Evolutionary conservation across 1,140 invertebrate genomes (phyloP), one percentile per base, ranked within the genome.

Genomic region (Penaeus indicus): DNA sequence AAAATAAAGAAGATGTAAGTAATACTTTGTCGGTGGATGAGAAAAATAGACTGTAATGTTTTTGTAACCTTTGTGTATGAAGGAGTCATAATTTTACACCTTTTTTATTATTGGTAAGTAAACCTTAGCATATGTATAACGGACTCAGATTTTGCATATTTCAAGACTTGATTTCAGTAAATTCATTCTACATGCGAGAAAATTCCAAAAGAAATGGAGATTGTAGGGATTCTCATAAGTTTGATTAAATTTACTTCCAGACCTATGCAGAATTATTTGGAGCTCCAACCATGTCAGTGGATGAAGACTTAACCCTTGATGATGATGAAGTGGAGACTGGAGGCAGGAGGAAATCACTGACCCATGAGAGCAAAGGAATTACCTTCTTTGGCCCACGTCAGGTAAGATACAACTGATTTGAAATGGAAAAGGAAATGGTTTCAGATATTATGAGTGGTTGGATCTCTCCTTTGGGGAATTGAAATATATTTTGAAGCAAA

Each of bases 371-470:
- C 91, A 91, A 54, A 92, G 92, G 88, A 27, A 84, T 92, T 32
- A 90, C 91, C 60, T 92, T 92, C 85, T 93, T 94, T 92, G 92
- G 92, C 25, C 91, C 92, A 32, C 61, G 86, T 61, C 86, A 88
- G 60, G 86, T 88, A 38, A 83, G 80, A 60, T 8, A 19, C 25
- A 42, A 63, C 13, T 54, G n/a, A n/a, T 47, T 47, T n/a, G 10
- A 4, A 19, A 10, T 54, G 38, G 27, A 78, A 18, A 47, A 3
- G 16, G 32, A 21, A 47, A 21, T 32, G 42, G 32, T 38, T 75
- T 75, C 22, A 1, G 38, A 42, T 42, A 42, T 3, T 42, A 42
- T 42, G 4, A 4, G 38, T 42, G 38, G 0, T 42, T 42, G 4
- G 38, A 42, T 42, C 38, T 42, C 38, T 42, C 38, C 38, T 42